Evolutionary conservation across 1,140 invertebrate species (phyloP), one percentile per base, ranked within the genome.

Genomic region (Hylaeus anthracinus): DNA sequence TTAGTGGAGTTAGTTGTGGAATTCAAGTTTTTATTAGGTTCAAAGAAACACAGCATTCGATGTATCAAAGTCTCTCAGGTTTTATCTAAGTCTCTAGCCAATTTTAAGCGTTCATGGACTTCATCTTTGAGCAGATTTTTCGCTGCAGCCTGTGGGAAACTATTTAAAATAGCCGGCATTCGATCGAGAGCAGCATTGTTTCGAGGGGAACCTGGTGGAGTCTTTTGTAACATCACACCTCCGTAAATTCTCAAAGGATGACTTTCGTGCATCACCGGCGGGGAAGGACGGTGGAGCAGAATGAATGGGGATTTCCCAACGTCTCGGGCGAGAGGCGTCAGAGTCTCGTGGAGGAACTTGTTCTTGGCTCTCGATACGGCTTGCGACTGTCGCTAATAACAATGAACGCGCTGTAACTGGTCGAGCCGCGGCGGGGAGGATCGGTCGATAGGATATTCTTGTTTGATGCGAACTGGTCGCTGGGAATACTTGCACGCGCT

Each of bases 201-300:
- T 26, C 37, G 61, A 3, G 5, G 58, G 60, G 48, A 37, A n/a
- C 55, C 61, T 45, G 37, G 45, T 10, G 0, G 72, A 2, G 6
- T 56, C 58, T 75, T 80, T 75, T 55, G 72, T 63, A 75, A 74
- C 43, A 15, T 4, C n/a, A 75, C 79, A 80, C 79, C 79, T 80
- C 79, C 79, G 79, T 69, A 75, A 80, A 80, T 80, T 80, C 79
- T 55, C 80, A 53, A 65, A 82, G 53, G 67, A 78, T 82, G 81
- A 82, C 81, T 82, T 73, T 72, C 76, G 77, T 41, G 56, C 58
- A 64, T 26, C 77, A 43, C 26, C 39, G 64, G 26, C 12, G 61
- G 15, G 45, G 37, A 26, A 51, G 56, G 61, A 51, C 51, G 43
- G 43, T 41, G 60, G 60, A 26, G 15, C 39, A 10, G 41, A 61